Base-by-base conservation (phyloP, 2,888 invertebrate species). In the Luperina testacea region DNA sequence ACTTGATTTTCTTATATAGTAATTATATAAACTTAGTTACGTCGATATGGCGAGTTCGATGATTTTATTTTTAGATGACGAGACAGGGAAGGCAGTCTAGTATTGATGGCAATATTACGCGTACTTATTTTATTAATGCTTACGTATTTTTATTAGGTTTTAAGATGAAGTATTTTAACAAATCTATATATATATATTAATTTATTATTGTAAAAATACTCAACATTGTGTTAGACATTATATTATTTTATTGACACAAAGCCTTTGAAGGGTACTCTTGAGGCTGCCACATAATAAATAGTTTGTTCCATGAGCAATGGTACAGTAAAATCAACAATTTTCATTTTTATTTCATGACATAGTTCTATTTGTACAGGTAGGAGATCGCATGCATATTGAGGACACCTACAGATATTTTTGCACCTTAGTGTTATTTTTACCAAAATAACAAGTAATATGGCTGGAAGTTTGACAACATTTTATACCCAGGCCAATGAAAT, bases 51-150 rank as follows among this genome's bases (percentile, higher is more conserved):
- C 42, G 38, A 75, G 38, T 72, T 84, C 24, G 15, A 45, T 63
- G 32, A 70, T 70, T 71, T 88, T 74, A 79, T 78, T 84, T 78
- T 82, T 83, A 80, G 51, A 68, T 69, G 48, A 83, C 51, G 82
- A 77, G 73, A 85, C 85, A 86, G 84, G 84, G 87, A 81, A 82
- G 72, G 83, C 72, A 85, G 82, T 83, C 74, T 86, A 85, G 81
- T 88, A 87, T 89, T 84, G 87, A 88, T 85, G 88, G 90, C 90
- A 92, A 91, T 91, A 90, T 91, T 90, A 91, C 82, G 89, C 89
- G 92, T 93, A 93, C 92, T 92, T 93, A 94, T 91, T 91, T 90
- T 84, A 87, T 82, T 89, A 87, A 86, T 88, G 85, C 88, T 88
- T 89, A 82, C 78, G 80, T 90, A 88, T 86, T 90, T 90, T 90